phyloP scores from a whole-genome alignment of 2,797 vertebrate genomes.

The Pipistrellus kuhlii region DNA sequence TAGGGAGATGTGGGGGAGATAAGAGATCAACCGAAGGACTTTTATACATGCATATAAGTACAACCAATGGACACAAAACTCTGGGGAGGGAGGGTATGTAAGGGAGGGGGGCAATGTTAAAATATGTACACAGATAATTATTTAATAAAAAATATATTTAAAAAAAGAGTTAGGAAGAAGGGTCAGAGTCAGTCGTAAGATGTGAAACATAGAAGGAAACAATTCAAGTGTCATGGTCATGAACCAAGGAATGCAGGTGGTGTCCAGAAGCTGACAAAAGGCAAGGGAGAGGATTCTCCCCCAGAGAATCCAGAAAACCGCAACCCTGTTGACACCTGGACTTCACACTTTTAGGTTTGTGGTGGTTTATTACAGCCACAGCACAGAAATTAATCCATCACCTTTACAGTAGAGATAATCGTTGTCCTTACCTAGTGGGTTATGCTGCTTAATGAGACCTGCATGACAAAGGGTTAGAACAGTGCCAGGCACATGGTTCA shows the following conservation, averaged over 20 bases:
- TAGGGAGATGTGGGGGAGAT: no score
- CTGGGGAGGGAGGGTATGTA: no score
- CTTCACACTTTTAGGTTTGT: background rate
- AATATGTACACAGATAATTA: no score
- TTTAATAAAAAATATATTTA: no score
- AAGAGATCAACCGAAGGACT: no score
- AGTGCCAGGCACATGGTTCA: fast-evolving
- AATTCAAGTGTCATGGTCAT: background rate
- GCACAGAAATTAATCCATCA: background rate
- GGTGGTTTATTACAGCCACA: background rate
- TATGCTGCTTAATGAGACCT: background rate
- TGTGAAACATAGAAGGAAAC: background rate
- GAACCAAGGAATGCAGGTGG: background rate
- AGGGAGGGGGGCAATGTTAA: no score
- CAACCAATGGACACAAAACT: no score
- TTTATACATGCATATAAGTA: no score
- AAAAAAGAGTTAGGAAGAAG: background rate
- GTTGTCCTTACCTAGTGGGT: fast-evolving
- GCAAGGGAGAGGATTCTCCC: background rate
- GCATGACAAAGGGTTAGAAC: background rate
- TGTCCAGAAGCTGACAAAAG: background rate
- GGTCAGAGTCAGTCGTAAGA: background rate
- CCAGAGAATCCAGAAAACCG: background rate
- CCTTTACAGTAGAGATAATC: background rate
- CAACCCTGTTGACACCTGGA: no score